Conservation (phyloP, 2,888 invertebrate species). For the Eustalomyia histrio region DNA sequence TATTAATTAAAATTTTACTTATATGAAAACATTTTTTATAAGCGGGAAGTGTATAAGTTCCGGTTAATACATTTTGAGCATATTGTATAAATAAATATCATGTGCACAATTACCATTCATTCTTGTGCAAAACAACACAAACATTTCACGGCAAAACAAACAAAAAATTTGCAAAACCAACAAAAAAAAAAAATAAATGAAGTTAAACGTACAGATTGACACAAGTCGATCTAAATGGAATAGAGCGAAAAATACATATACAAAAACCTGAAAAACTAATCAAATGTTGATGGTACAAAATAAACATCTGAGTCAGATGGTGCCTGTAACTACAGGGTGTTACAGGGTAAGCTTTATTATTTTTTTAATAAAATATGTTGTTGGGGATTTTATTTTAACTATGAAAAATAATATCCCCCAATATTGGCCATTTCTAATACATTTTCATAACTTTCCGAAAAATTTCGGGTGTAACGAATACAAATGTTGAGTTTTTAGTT, state of each 20-base stretch:
- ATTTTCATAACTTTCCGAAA: no score
- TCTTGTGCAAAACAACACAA: conserved; percentile 21
- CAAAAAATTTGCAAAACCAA: conserved; percentile 14
- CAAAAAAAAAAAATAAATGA: conserved; percentile 46
- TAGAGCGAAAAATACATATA: conserved; percentile 7
- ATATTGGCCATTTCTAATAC: no score
- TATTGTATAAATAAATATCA: conserved; percentile 41
- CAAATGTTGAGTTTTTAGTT: no score
- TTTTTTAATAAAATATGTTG: no score
- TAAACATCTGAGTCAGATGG: conserved; percentile 52
- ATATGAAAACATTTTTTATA: no score
- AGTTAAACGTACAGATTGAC: conserved; percentile 67
- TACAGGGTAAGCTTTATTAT: no score
- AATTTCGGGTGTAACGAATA: no score
- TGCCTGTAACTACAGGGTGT: conserved; percentile 34
- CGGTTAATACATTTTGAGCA: background rate
- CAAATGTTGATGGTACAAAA: conserved; percentile 62
- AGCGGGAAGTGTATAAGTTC: no score
- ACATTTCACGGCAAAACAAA: conserved; percentile 19
- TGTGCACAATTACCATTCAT: conserved; percentile 58
- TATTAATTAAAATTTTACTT: no score
- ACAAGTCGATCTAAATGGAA: conserved; percentile 66
- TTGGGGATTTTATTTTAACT: no score
- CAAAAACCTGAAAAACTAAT: conserved; percentile 65
- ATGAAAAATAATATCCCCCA: no score